Evolutionary conservation across 2,797 vertebrate genomes (phyloP).

Genomic region (Gouania willdenowi): DNA sequence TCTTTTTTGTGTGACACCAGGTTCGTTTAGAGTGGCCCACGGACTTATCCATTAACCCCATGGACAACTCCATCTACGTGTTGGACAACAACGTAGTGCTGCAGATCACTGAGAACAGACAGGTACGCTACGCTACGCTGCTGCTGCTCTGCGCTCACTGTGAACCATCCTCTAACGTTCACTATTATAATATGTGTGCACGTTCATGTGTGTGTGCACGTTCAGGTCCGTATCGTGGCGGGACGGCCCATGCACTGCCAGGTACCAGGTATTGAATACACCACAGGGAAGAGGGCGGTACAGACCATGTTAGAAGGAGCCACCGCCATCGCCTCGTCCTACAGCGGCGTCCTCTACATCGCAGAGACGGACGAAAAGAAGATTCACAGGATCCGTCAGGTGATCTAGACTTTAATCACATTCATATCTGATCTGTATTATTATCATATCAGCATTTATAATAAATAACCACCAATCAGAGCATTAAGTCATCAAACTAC

Average conservation of each 20-base stretch:
- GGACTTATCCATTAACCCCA: conserved; percentile 94
- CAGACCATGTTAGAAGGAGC: conserved; percentile 95
- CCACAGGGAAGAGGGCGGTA: conserved; percentile 85
- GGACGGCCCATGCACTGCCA: conserved; percentile 98
- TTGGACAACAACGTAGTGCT: conserved; percentile 97
- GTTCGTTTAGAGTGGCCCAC: conserved; percentile 98
- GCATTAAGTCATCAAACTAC: too few relatives aligned
- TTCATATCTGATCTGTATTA: not conserved
- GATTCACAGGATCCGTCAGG: conserved; percentile 91
- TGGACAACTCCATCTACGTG: conserved; percentile 98
- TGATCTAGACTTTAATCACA: not conserved
- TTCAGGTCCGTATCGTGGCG: conserved; percentile 89
- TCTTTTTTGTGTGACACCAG: conserved; percentile 53
- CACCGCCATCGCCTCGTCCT: conserved; percentile 90
- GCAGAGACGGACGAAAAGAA: conserved; percentile 98
- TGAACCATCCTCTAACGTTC: too few relatives aligned
- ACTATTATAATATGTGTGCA: too few relatives aligned
- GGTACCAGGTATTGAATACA: conserved; percentile 91
- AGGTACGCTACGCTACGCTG: conserved; percentile 42
- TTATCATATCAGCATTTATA: too few relatives aligned
- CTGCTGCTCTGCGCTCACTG: not conserved
- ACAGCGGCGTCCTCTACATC: conserved; percentile 92
- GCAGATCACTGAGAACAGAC: conserved; percentile 94
- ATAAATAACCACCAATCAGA: too few relatives aligned
- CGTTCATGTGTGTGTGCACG: not conserved